Conservation (phyloP, 2,888 invertebrate species). For the Pecten maximus region DNA sequence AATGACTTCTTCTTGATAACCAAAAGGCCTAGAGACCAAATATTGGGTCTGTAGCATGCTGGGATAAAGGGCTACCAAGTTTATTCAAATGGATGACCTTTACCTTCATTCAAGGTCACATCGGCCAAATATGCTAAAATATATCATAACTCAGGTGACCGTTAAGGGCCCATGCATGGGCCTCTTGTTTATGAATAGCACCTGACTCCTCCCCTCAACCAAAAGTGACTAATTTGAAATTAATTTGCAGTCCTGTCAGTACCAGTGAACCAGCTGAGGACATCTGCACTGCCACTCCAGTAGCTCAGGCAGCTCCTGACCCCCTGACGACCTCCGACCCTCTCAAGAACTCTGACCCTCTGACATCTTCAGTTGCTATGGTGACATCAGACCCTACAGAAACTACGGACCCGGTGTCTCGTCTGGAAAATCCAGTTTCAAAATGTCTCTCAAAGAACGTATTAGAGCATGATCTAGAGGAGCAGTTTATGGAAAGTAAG, state of each 20-base stretch:
- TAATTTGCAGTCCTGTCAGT: neutral
- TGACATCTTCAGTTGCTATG: neutral
- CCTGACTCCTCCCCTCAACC: too few species aligned
- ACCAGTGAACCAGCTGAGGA: neutral
- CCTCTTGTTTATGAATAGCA: too few species aligned
- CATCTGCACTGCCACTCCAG: neutral
- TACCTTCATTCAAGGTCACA: too few species aligned
- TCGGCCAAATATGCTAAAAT: too few species aligned
- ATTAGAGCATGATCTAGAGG: constrained; percentile 66
- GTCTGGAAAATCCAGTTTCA: neutral
- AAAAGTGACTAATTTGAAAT: too few species aligned
- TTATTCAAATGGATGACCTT: too few species aligned
- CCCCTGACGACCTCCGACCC: neutral
- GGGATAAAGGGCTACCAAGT: too few species aligned
- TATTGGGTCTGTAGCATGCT: too few species aligned
- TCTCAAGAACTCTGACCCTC: neutral
- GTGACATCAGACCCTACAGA: neutral
- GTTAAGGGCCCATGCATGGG: too few species aligned
- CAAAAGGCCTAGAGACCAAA: too few species aligned
- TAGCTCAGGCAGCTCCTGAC: neutral
- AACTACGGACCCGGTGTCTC: neutral
- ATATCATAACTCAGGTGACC: too few species aligned
- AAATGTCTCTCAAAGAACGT: constrained; percentile 37
- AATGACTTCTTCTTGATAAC: too few species aligned
- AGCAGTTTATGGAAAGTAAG: constrained; percentile 75